Base-by-base conservation (phyloP, 2,888 invertebrate genomes). In the Saturnia japonica region DNA sequence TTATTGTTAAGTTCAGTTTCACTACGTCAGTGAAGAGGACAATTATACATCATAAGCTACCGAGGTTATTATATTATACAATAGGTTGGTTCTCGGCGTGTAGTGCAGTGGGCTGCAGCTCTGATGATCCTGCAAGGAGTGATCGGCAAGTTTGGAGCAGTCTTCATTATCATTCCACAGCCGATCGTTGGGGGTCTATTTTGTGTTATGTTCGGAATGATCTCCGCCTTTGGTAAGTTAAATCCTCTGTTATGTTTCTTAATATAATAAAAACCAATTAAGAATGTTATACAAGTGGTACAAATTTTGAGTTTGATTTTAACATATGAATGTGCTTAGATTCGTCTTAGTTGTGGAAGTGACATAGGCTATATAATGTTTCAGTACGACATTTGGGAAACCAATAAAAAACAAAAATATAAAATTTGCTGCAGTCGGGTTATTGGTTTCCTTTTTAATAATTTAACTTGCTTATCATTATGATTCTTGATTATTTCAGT, bases 201-300 rank as follows among this genome's bases (percentile, higher is more conserved):
- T 88, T 96, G 97, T 77, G 96, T 97, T 45, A 96, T 97, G 96
- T 97, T 97, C 80, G 97, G 97, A 71, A 96, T 97, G 96, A 97
- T 97, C 72, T 94, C 96, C 1, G 97, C 97, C 0, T 97, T 97
- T 76, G 97, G 97, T 96, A 77, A 88, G 89, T 71, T 42, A 0
- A 64, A 22, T 19, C 9, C 19, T 19, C 7, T 51, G 4, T 14
- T 51, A 43, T 34, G 43, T 43, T 47, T n/a, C 19, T 19, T 47
- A 6, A 19, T 16, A 19, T 0, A 19, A 47, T 6, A 47, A 47
- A 47, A 47, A 47, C 6, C 19, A 4, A 47, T 19, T 47, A 3
- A 6, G 19, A 4, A n/a, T 47, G 16, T 47, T 47, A 19, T 3
- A 47, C 6, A 19, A 47, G 47, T 19, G 16, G 47, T 3, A 47